Evolutionary conservation across 92 coral and sea anemone genomes (phyloP).

Genomic region (Montipora capitata): DNA sequence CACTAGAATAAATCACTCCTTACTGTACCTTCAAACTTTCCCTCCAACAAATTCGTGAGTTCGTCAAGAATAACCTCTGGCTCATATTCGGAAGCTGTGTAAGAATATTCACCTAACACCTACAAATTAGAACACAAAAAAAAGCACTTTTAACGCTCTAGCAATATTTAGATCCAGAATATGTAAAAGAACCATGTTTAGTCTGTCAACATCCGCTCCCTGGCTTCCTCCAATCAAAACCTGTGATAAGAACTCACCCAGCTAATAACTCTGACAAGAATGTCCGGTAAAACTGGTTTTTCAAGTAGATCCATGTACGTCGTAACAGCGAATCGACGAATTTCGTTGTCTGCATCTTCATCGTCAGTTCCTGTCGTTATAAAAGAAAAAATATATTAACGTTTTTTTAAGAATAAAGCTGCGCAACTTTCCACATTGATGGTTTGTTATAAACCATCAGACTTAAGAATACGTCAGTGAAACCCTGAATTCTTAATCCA

Average conservation of each 20-base stretch:
- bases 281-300: slow-evolving; percentile 89
- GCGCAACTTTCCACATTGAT: no score
- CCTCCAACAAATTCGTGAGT: slow-evolving; percentile 78
- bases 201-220: neutral
- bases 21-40: slow-evolving; percentile 85
- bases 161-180: neutral
- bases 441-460: no score
- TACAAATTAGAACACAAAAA: slow-evolving; percentile 7
- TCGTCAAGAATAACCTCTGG: slow-evolving; percentile 79
- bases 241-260: slow-evolving; percentile 79
- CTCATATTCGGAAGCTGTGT: slow-evolving; percentile 71
- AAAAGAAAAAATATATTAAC: neutral
- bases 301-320: slow-evolving; percentile 85
- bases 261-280: slow-evolving; percentile 85
- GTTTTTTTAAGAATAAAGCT: no score
- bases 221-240: no score
- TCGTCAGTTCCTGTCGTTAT: slow-evolving; percentile 79
- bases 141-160: neutral
- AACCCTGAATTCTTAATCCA: no score
- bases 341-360: slow-evolving; percentile 86
- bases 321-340: slow-evolving; percentile 82
- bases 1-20: neutral
- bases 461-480: no score
- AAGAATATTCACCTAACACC: slow-evolving; percentile 93
- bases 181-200: no score